These are phyloP conservation scores for Scotopteryx bipunctaria DNA, from an alignment of 2,888 invertebrate species.

Conservation along the genomic window DNA sequence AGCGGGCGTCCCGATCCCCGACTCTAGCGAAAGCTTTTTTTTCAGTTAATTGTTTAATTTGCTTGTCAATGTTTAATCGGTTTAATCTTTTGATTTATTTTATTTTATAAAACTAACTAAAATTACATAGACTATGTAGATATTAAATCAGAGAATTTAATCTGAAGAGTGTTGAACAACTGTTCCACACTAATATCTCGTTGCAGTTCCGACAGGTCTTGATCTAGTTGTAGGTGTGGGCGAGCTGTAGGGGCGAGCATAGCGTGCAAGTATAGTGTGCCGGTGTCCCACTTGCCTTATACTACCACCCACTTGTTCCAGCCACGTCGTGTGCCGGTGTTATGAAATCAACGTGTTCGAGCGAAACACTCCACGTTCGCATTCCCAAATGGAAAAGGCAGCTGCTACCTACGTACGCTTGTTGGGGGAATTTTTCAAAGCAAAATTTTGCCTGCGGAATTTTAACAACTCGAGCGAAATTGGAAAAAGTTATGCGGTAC, in stretches of 20 bases:
- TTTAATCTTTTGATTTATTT: neutral
- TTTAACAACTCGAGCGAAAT: constrained; percentile 64
- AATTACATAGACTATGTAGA: neutral
- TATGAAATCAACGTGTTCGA: constrained; percentile 83
- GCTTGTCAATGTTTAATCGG: constrained; percentile 3
- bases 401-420: constrained; percentile 52
- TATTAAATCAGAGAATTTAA: constrained; percentile 6
- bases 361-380: constrained; percentile 75
- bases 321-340: constrained; percentile 64
- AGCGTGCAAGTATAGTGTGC: constrained; percentile 34
- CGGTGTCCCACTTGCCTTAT: constrained; percentile 70
- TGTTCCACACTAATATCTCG: constrained; percentile 16
- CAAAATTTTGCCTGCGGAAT: constrained; percentile 63
- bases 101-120: neutral
- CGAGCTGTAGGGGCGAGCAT: constrained; percentile 28
- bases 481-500: constrained; percentile 70
- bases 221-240: constrained; percentile 34
- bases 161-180: constrained; percentile 14
- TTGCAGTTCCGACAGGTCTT: constrained; percentile 27
- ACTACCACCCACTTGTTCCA: constrained; percentile 78
- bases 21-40: constrained; percentile 3
- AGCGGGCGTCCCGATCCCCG: constrained; percentile 10
- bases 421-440: constrained; percentile 73
- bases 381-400: constrained; percentile 77
- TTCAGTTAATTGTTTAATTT: constrained; percentile 20